Percentiles rank a stretch among this genome's conserved stretches.
Evolutionary conservation across 2,888 invertebrate genomes (phyloP).

Genomic region (Enchytraeus crypticus): DNA sequence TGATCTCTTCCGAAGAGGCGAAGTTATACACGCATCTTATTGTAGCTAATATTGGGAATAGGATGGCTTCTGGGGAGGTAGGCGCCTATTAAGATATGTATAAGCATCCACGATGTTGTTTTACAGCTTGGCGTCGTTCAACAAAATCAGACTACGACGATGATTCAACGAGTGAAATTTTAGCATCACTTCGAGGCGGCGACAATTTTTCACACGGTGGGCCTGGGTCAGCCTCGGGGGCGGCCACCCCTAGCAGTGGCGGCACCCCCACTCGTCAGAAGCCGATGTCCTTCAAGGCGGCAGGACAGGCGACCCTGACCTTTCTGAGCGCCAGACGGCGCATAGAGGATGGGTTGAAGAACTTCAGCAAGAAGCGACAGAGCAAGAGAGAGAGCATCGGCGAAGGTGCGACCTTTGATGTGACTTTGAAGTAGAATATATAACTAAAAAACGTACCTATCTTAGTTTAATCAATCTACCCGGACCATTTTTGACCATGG

Average conservation of each 20-base stretch:
- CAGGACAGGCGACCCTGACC: conserved; percentile 49
- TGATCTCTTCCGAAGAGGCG: no score
- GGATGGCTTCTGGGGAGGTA: no score
- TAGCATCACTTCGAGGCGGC: background rate
- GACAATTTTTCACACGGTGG: conserved; percentile 19
- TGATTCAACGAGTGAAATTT: conserved; percentile 39
- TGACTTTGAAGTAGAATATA: no score
- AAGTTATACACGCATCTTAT: no score
- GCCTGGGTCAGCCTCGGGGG: background rate
- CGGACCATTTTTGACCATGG: no score
- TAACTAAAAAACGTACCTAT: no score
- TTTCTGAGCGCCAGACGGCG: conserved; percentile 58
- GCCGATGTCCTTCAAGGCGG: conserved; percentile 45
- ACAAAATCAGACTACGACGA: conserved; percentile 49
- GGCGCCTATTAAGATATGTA: no score
- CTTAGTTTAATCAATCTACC: no score
- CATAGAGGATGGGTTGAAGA: conserved; percentile 75
- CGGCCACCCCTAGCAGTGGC: background rate
- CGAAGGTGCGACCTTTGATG: conserved; percentile 58
- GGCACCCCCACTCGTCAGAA: background rate
- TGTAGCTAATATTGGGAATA: no score
- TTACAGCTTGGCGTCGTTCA: conserved; percentile 37
- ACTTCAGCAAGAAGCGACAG: conserved; percentile 53
- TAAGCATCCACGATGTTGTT: no score
- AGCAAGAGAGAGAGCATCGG: conserved; percentile 80